Evolutionary conservation across 2,888 invertebrate species (phyloP).

Genomic region (Aromia moschata): DNA sequence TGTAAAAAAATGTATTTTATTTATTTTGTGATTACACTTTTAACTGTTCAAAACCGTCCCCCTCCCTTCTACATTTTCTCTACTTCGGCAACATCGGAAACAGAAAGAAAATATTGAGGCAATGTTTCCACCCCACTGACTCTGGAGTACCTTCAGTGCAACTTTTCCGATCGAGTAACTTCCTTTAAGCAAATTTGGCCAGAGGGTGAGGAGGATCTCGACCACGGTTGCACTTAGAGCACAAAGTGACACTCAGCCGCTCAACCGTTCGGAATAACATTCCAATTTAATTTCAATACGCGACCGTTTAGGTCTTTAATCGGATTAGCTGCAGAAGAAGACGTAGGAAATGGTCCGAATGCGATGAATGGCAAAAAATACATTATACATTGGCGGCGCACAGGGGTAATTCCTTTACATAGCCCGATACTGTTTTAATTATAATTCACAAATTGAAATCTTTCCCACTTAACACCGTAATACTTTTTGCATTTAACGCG

Average conservation of each 20-base stretch:
- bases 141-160: constrained; percentile 18
- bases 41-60: too few relatives aligned
- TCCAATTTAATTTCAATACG: constrained; percentile 33
- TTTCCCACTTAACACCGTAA: too few relatives aligned
- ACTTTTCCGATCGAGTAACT: constrained; percentile 28
- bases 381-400: too few relatives aligned
- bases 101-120: not conserved
- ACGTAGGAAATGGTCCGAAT: constrained; percentile 4
- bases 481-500: too few relatives aligned
- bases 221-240: constrained; percentile 15
- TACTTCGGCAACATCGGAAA: constrained; percentile 1
- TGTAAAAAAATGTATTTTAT: too few relatives aligned
- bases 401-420: too few relatives aligned
- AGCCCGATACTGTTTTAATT: too few relatives aligned
- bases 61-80: too few relatives aligned
- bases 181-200: constrained; percentile 23
- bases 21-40: too few relatives aligned
- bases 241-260: constrained; percentile 47
- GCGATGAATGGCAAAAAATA: constrained; percentile 20
- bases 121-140: constrained; percentile 8
- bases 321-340: constrained; percentile 24
- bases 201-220: constrained; percentile 9
- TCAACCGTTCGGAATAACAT: constrained; percentile 50
- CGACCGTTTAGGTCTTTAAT: constrained; percentile 34
- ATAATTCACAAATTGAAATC: too few relatives aligned